A percentile compares a stretch with the other conserved stretches of the same genome.
These are phyloP conservation scores for Ceraclea dissimilis DNA, from an alignment of 2,888 invertebrate genomes.

Conservation along the genomic window DNA sequence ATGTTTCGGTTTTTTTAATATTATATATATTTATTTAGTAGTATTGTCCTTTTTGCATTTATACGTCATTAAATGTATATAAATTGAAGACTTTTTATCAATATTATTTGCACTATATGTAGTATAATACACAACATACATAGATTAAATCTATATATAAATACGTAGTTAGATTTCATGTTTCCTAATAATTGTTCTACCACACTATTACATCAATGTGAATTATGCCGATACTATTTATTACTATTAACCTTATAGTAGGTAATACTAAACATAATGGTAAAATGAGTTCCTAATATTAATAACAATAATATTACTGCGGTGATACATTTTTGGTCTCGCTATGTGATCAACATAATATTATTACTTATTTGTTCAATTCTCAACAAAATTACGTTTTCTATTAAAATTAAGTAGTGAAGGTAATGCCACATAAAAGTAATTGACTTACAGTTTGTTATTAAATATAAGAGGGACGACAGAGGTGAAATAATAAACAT, in stretches of 20 bases:
- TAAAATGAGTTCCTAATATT: not conserved
- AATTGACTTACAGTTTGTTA: too few species aligned
- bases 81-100: not conserved
- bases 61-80: not conserved
- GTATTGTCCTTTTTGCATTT: not conserved
- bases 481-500: too few species aligned
- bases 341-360: not conserved
- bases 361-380: not conserved
- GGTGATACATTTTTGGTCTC: not conserved
- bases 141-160: not conserved
- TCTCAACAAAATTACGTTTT: too few species aligned
- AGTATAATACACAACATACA: too few species aligned
- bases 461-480: too few species aligned
- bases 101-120: not conserved
- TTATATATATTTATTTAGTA: not conserved
- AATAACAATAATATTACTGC: not conserved
- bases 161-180: not conserved
- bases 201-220: not conserved
- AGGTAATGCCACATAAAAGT: too few species aligned
- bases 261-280: not conserved
- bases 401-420: too few species aligned
- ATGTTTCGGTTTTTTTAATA: not conserved
- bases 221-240: not conserved
- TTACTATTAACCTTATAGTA: not conserved
- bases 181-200: not conserved